These are phyloP conservation scores for Bergia puertoricense DNA, from an alignment of 92 coral and sea anemone species.

Conservation along the genomic window DNA sequence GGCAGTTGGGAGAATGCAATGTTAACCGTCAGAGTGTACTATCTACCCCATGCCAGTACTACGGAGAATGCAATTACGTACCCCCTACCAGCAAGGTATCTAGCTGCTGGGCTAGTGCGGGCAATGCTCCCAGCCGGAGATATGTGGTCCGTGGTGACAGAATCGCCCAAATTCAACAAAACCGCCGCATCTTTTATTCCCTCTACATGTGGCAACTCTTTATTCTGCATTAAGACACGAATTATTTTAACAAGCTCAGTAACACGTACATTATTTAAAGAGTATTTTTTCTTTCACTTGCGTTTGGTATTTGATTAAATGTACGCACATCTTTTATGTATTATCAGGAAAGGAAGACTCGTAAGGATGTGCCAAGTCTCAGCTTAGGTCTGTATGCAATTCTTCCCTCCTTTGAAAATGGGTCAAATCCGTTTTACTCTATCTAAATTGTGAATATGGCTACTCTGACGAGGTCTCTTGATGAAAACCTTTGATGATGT, in stretches of 20 bases:
- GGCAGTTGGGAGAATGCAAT: too few relatives aligned
- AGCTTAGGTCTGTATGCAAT: too few relatives aligned
- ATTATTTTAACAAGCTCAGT: background rate
- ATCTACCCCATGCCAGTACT: conserved; percentile 21
- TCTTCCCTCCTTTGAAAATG: too few relatives aligned
- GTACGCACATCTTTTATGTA: too few relatives aligned
- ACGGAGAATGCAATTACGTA: conserved; percentile 40
- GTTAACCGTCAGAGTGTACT: background rate
- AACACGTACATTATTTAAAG: background rate
- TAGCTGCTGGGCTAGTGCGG: conserved; percentile 95
- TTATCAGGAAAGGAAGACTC: too few relatives aligned
- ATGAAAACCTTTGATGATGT: too few relatives aligned
- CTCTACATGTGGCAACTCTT: conserved; percentile 72
- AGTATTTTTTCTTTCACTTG: background rate
- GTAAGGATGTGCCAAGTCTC: too few relatives aligned
- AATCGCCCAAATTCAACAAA: conserved; percentile 93
- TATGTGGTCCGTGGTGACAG: conserved; percentile 97
- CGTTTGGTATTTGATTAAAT: too few relatives aligned
- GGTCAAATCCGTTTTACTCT: too few relatives aligned
- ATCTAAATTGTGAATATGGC: too few relatives aligned
- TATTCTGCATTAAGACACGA: conserved; percentile 36
- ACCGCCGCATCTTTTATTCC: conserved; percentile 90
- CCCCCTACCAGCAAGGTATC: conserved; percentile 89
- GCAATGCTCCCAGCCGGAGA: conserved; percentile 99
- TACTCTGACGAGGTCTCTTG: too few relatives aligned